A percentile compares a stretch with the other conserved stretches of the same genome.
phyloP scores from a whole-genome alignment of 2,888 invertebrate genomes.

The Pediacus dermestoides region DNA sequence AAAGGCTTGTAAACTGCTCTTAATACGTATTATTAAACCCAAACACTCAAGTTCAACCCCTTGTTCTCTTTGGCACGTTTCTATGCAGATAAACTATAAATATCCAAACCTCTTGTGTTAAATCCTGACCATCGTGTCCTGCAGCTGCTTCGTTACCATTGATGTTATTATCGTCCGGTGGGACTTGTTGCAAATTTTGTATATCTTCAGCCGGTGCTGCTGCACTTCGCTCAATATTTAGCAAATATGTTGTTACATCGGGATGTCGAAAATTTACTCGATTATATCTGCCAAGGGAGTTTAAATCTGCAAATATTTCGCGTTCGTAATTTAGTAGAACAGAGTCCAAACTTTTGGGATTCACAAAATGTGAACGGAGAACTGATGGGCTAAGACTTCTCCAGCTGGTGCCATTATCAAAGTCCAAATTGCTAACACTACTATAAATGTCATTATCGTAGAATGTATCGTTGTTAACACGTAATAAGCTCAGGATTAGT shows the following conservation, averaged over 20 bases:
- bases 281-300: constrained; percentile 65
- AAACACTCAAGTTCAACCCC: too few species aligned
- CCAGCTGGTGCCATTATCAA: constrained; percentile 69
- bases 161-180: constrained; percentile 12
- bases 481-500: constrained; percentile 73
- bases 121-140: constrained; percentile 35
- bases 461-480: constrained; percentile 71
- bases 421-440: constrained; percentile 48
- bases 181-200: constrained; percentile 23
- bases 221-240: constrained; percentile 54
- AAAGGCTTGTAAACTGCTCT: too few species aligned
- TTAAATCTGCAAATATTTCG: constrained; percentile 68
- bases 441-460: constrained; percentile 54
- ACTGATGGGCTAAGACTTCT: constrained; percentile 57
- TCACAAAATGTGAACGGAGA: constrained; percentile 61
- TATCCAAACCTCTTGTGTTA: constrained; percentile 46
- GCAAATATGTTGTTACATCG: constrained; percentile 59
- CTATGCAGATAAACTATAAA: too few species aligned
- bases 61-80: too few species aligned
- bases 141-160: constrained; percentile 23
- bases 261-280: constrained; percentile 50
- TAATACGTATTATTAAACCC: too few species aligned
- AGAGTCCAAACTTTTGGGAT: constrained; percentile 70
- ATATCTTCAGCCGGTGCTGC: constrained; percentile 22
- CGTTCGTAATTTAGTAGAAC: constrained; percentile 68